phyloP scores from a whole-genome alignment of 1,140 invertebrate species.

The Pseudomyrmex dendroicus region DNA sequence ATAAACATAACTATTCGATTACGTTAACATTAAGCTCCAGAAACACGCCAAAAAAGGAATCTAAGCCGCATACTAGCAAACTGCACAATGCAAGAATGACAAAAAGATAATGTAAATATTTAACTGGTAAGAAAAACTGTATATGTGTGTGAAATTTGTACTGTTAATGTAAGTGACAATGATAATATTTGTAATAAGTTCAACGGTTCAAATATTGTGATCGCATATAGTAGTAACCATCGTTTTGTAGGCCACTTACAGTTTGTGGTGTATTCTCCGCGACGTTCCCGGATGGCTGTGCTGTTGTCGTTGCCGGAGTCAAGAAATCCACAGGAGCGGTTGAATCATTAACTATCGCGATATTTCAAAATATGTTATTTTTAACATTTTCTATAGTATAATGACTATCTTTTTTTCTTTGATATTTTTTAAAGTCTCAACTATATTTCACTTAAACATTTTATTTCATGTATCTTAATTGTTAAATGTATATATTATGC shows the following conservation, averaged over 20 bases:
- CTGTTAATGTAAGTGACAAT: slow-evolving; percentile 62
- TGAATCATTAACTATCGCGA: slow-evolving; percentile 84
- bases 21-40: slow-evolving; percentile 71
- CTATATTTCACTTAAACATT: neutral
- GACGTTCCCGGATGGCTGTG: slow-evolving; percentile 58
- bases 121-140: neutral
- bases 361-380: too few relatives aligned
- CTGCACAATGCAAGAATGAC: slow-evolving; percentile 65
- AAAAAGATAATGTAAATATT: slow-evolving; percentile 48
- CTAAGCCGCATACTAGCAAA: slow-evolving; percentile 74
- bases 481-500: neutral
- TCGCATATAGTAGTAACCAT: neutral
- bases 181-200: slow-evolving; percentile 50
- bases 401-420: too few relatives aligned
- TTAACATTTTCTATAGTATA: too few relatives aligned
- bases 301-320: slow-evolving; percentile 80
- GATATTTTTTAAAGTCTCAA: too few relatives aligned
- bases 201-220: neutral
- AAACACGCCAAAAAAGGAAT: slow-evolving; percentile 55
- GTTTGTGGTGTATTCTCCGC: slow-evolving; percentile 79
- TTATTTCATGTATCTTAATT: neutral
- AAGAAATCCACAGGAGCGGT: slow-evolving; percentile 86
- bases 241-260: slow-evolving; percentile 76
- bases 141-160: slow-evolving; percentile 65
- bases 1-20: slow-evolving; percentile 26